Percentiles rank a stretch among this genome's conserved stretches.
These are phyloP conservation scores for Lottia gigantea DNA, from an alignment of 2,888 invertebrate species.

Conservation along the genomic window DNA sequence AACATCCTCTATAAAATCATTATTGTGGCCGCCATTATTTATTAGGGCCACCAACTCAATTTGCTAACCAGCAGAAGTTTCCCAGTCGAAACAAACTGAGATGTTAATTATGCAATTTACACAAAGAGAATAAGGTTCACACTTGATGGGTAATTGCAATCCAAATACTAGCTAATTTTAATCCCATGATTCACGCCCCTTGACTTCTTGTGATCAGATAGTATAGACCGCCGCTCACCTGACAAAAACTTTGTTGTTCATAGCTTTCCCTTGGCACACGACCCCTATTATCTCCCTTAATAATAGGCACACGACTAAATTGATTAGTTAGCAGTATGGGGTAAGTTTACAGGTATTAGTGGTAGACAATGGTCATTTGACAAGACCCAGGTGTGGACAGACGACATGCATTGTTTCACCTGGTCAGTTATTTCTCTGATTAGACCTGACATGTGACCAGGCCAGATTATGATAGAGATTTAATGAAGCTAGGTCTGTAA, in stretches of 20 bases:
- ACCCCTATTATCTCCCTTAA: background rate
- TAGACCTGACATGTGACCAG: constrained; percentile 1
- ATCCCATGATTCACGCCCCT: background rate
- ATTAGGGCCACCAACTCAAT: background rate
- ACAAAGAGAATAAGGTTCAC: background rate
- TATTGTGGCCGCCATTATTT: background rate
- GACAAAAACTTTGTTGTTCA: background rate
- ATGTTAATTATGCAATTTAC: constrained; percentile 9
- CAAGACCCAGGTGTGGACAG: constrained; percentile 1
- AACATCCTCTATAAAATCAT: background rate
- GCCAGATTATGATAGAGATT: background rate
- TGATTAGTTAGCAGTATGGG: background rate
- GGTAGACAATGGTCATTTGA: background rate
- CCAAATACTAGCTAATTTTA: constrained; percentile 8
- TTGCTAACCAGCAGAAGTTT: no score
- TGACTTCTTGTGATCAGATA: background rate
- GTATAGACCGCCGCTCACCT: background rate
- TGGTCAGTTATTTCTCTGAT: background rate
- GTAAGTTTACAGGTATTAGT: constrained; percentile 4
- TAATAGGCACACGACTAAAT: constrained; percentile 2
- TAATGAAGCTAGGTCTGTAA: background rate
- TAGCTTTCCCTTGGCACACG: background rate
- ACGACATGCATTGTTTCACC: constrained; percentile 4
- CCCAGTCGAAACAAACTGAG: background rate
- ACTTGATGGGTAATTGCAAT: constrained; percentile 4